Evolutionary conservation across 37 sponge, comb jelly and placozoan genomes (phyloP), one percentile per base, ranked within the genome.

Genomic region (Amphimedon queenslandica): DNA sequence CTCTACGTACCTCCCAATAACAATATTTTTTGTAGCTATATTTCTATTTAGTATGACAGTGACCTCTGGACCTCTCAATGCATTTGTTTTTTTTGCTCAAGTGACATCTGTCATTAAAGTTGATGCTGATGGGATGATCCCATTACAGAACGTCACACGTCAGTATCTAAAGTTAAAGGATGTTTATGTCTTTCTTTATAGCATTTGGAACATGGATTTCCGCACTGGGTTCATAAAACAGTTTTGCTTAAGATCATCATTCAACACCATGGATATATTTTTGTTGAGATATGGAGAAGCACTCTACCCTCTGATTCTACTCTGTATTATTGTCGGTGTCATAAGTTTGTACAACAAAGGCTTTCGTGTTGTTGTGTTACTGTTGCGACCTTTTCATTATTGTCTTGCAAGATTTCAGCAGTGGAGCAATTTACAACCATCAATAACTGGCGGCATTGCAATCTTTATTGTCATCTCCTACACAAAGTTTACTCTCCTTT

Each of bases 21-120:
- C 76, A 1, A 8, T 80, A 32, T 73, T 78, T 67, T 86, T 66
- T 70, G 18, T 42, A 3, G 4, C 67, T 0, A 40, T 86, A 6
- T 36, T 70, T 24, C 23, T 87, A 11, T 72, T 80, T 61, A 55
- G 68, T 30, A 27, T 87, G 43, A 80, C 66, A 34, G 40, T 74
- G 20, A 72, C 77, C 25, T 69, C 71, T 4, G 77, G 77, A 39
- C 66, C 73, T 1, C 55, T 87, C 58, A 74, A 87, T 23, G 75
- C 77, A 1, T 76, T 80, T 38, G 72, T 87, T 37, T 87, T 87
- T 77, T 87, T 80, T 64, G 70, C 71, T 41, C 81, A 80, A 56
- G 42, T 76, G 13, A 63, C 87, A n/a, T n/a, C 61, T n/a, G 61
- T n/a, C 28, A n/a, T 60, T 60, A 60, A 60, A 60, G 28, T 60